Conservation (phyloP, 2,797 vertebrate genomes). For the Phataginus tetradactyla region DNA sequence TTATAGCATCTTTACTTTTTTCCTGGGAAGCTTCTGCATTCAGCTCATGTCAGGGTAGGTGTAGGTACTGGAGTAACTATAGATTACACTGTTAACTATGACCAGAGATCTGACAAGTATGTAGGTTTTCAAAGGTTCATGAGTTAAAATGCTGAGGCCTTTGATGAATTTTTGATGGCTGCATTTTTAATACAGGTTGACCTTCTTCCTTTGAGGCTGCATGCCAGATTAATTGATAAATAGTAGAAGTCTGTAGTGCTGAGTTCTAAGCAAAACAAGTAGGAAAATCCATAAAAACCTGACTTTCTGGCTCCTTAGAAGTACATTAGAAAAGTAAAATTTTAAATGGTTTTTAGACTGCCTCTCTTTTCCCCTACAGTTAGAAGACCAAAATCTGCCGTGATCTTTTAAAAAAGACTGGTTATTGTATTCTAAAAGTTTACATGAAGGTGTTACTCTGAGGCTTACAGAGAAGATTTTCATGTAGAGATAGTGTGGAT, state of each 20-base stretch:
- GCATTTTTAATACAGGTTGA: slow-evolving; percentile 89
- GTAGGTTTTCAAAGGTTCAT: slow-evolving; percentile 89
- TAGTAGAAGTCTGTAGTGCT: slow-evolving; percentile 86
- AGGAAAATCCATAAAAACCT: slow-evolving; percentile 87
- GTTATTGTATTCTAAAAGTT: slow-evolving; percentile 59
- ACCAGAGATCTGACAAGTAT: slow-evolving; percentile 86
- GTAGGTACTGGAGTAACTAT: slow-evolving; percentile 80
- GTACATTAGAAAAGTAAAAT: slow-evolving; percentile 78
- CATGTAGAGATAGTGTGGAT: neutral
- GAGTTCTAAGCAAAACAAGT: slow-evolving; percentile 87
- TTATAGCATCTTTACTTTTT: slow-evolving; percentile 66
- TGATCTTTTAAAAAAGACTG: neutral
- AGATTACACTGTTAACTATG: slow-evolving; percentile 85
- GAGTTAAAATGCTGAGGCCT: slow-evolving; percentile 88
- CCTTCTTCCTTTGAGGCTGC: slow-evolving; percentile 88
- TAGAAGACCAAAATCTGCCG: neutral
- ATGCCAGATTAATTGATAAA: slow-evolving; percentile 91
- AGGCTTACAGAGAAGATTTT: neutral
- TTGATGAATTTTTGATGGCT: slow-evolving; percentile 92
- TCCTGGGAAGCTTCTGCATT: slow-evolving; percentile 69
- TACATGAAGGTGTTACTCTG: neutral
- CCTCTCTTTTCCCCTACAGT: neutral
- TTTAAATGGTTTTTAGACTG: slow-evolving; percentile 68
- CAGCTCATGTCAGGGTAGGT: slow-evolving; percentile 80
- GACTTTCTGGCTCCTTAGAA: slow-evolving; percentile 82